Base-by-base conservation (phyloP, 2,113 vertebrate genomes). In the Sylvia atricapilla region DNA sequence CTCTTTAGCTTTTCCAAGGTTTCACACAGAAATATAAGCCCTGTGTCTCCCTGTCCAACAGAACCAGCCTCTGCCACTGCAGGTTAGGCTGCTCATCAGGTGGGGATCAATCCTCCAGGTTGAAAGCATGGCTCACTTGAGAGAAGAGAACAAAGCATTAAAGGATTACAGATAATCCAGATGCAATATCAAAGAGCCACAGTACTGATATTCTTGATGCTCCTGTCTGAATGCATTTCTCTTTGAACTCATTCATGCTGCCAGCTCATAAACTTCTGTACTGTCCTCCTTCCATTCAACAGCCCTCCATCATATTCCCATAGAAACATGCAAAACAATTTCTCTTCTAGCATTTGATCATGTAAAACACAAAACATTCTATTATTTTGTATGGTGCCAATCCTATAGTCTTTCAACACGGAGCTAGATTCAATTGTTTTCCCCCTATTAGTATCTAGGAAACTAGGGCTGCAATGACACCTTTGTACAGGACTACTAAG, bases 221-320 rank as follows among this genome's bases (percentile, higher is more conserved):
- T 85, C 41, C 31, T 76, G 39, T 28, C 35, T 80, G 74, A 95
- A 87, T 28, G 35, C 59, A 72, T 70, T 93, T 90, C 41, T 59
- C 80, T 96, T 90, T 95, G 73, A 94, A 90, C 60, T 63, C 87
- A 59, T 62, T 93, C 49, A 77, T 21, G 50, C 58, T 90, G 66
- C 37, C 50, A 83, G 13, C 37, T 94, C 58, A 56, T 23, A 83
- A 87, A 77, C 58, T 69, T 50, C 35, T 67, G 18, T 50, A 53
- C 33, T 68, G 60, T 47, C 24, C 15, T 80, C 59, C 31, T 31
- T 59, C 70, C 20, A 30, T 24, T 90, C 73, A 67, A 49, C 5
- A 89, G 58, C 33, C 18, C 13, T 55, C 39, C 28, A 59, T 50
- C 15, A 13, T 46, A 69, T 74, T 78, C 30, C 74, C 35, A 64